Base-by-base conservation (phyloP, 92 coral and sea anemone genomes). In the Epizoanthus stellaris region DNA sequence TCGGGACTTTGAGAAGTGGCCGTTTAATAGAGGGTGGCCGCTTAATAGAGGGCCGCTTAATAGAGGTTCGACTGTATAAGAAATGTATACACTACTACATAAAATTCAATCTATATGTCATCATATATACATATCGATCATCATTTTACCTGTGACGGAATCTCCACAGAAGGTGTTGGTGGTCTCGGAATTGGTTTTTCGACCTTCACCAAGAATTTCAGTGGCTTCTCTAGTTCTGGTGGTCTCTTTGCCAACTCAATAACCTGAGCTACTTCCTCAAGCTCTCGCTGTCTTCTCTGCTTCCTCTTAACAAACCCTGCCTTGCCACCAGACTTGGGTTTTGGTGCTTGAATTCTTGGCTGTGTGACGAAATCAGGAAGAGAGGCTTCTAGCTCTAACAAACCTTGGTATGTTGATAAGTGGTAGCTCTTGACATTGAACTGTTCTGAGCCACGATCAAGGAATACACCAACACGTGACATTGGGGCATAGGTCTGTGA, bases 401-500 rank as follows among this genome's bases (percentile, higher is more conserved):
- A 76, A 4, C 99, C 99, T 80, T 97, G 98, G 75, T 97, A 97
- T 0, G 98, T 93, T 60, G 93, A 89, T 21, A 97, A 86, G 77
- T 97, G 95, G 68, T 85, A 91, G 85, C 98, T 95, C 60, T 86
- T 94, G 10, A 97, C 95, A 36, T 91, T 95, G 87, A 89, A 94
- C 88, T 97, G 99, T 66, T 97, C 99, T 6, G 99, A 97, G 39
- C 99, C 99, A 9, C 99, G 98, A 62, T 97, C 99, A 13, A 95
- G 92, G 86, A 97, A 97, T 57, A 97, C 98, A 4, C 99, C 99
- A 34, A 95, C 90, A 5, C 99, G 95, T 1, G 99, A 97, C 95
- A 97, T 97, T 6, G 99, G 99, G n/a, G 99, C 99, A 62, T 95
- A 97, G 17, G 99, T 93, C 85, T 94, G 98, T 6, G 98, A 97